Percentiles rank a stretch among this genome's conserved stretches.
Conservation (phyloP, 2,113 vertebrate species). For the Vidua macroura region DNA sequence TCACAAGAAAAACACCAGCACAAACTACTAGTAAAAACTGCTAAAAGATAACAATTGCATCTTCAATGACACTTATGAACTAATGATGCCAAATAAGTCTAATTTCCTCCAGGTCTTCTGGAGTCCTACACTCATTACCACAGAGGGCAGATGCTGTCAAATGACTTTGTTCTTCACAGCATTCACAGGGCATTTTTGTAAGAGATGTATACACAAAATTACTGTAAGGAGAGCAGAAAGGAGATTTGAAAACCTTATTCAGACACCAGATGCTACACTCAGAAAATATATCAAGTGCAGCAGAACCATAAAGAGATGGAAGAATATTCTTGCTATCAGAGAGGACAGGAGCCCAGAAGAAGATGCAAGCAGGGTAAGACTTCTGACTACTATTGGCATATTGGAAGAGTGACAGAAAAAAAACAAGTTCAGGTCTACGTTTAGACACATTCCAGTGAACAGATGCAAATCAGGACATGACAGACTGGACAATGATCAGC, state of each 20-base stretch:
- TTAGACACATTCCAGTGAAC: neutral
- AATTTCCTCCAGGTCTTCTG: neutral
- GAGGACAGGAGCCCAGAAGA: neutral
- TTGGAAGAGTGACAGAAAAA: neutral
- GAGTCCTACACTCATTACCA: neutral
- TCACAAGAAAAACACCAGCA: neutral
- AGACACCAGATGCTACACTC: neutral
- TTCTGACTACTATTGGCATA: neutral
- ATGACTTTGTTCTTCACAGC: neutral
- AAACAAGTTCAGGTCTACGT: neutral
- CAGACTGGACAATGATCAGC: neutral
- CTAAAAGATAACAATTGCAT: neutral
- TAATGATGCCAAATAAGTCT: neutral
- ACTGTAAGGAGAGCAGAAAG: neutral
- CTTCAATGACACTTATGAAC: neutral
- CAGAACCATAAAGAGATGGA: neutral
- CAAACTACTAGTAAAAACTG: neutral
- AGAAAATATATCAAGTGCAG: neutral
- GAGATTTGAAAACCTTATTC: neutral
- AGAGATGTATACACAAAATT: neutral
- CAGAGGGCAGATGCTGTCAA: neutral
- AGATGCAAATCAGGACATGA: neutral
- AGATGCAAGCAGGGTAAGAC: neutral
- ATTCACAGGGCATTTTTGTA: neutral
- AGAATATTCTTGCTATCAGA: neutral